Percentiles rank a stretch among this genome's conserved stretches.
These are phyloP conservation scores for Petrocephalus zakoni DNA, from an alignment of 2,113 vertebrate species.

Conservation along the genomic window DNA sequence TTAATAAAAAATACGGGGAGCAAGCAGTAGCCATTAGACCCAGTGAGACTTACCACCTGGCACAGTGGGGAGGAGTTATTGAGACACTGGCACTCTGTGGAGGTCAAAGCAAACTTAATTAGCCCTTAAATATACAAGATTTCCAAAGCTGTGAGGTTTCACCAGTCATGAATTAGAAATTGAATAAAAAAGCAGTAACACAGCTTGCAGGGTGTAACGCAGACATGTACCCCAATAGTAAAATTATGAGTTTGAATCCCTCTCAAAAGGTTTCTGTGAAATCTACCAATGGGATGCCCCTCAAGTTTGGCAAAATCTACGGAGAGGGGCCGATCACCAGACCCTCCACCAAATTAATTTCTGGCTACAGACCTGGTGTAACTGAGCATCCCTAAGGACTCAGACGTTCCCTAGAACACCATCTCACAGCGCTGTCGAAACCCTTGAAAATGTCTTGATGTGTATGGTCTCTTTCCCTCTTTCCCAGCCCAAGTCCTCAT, in stretches of 20 bases:
- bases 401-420: not conserved
- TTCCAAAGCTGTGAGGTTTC: not conserved
- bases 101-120: slow-evolving; percentile 28
- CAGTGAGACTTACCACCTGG: slow-evolving; percentile 74
- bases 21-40: slow-evolving; percentile 20
- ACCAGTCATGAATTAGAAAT: not conserved
- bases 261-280: not conserved
- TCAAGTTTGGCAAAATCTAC: not conserved
- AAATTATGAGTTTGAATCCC: not conserved
- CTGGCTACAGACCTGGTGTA: not conserved
- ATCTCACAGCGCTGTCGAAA: not conserved
- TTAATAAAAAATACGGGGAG: not conserved
- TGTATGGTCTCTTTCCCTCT: not conserved
- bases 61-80: slow-evolving; percentile 67
- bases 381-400: not conserved
- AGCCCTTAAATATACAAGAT: not conserved
- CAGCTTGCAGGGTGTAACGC: not conserved
- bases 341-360: not conserved
- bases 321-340: not conserved
- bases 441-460: not conserved
- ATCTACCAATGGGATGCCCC: not conserved
- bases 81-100: slow-evolving; percentile 85
- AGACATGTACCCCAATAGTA: not conserved
- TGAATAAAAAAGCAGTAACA: not conserved
- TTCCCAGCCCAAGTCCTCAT: not conserved